Evolutionary conservation across 2,888 invertebrate species (phyloP).

Genomic region (Strigamia maritima): DNA sequence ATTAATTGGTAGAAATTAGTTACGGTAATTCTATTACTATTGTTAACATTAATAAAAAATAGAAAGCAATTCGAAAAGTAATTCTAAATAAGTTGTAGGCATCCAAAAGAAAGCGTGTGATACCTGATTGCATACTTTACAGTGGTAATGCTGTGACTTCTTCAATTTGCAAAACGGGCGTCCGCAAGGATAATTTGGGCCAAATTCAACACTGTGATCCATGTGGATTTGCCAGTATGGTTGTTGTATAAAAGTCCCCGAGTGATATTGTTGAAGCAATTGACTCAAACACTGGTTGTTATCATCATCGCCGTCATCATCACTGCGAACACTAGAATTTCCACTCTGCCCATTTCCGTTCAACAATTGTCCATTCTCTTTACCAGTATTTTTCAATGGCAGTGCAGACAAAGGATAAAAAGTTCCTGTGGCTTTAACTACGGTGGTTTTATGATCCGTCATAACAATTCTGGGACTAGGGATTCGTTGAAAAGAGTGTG

Average conservation of each 20-base stretch:
- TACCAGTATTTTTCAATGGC: slow-evolving; percentile 42
- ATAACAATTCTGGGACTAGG: neutral
- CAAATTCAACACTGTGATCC: slow-evolving; percentile 57
- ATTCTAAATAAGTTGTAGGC: neutral
- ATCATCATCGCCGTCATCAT: slow-evolving; percentile 28
- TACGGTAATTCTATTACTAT: neutral
- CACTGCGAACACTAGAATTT: neutral
- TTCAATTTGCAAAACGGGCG: slow-evolving; percentile 77
- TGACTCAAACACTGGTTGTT: neutral
- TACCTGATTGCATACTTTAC: slow-evolving; percentile 72
- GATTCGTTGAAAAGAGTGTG: slow-evolving; percentile 20
- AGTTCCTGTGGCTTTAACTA: slow-evolving; percentile 89
- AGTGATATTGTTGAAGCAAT: slow-evolving; percentile 1
- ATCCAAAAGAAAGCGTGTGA: neutral
- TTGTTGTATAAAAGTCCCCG: slow-evolving; percentile 14
- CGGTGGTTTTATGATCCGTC: slow-evolving; percentile 47
- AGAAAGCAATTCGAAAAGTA: neutral
- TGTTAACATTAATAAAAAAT: neutral
- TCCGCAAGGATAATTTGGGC: slow-evolving; percentile 66
- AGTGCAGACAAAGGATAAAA: slow-evolving; percentile 77
- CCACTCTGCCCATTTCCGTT: slow-evolving; percentile 28
- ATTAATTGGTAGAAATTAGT: neutral
- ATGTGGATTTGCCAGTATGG: slow-evolving; percentile 42
- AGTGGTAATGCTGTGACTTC: slow-evolving; percentile 73
- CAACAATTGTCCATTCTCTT: slow-evolving; percentile 36